Evolutionary conservation across 1,140 invertebrate genomes (phyloP).

Genomic region (Calosoma granatense): DNA sequence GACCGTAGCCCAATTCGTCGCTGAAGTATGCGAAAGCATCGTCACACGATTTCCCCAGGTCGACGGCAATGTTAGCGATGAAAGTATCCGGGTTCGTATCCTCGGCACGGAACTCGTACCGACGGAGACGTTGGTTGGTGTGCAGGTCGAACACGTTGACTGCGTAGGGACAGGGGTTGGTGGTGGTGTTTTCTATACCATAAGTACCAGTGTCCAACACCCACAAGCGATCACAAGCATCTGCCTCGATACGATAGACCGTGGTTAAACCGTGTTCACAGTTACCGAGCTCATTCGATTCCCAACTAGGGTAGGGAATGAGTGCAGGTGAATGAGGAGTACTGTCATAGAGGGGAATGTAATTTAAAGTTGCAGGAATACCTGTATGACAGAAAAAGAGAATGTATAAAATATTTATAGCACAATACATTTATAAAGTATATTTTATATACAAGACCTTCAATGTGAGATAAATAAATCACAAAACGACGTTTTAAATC

Average conservation of each 20-base stretch:
- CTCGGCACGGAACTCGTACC: conserved; percentile 56
- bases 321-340: conserved; percentile 56
- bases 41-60: conserved; percentile 61
- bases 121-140: conserved; percentile 56
- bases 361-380: conserved; percentile 70
- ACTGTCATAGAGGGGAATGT: conserved; percentile 53
- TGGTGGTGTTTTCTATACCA: conserved; percentile 56
- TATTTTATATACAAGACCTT: no score
- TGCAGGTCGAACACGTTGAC: conserved; percentile 65
- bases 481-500: no score
- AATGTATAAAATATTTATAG: no score
- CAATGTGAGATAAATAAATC: no score
- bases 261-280: conserved; percentile 63
- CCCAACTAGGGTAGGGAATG: conserved; percentile 65
- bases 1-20: conserved; percentile 68
- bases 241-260: conserved; percentile 62
- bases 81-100: conserved; percentile 67
- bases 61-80: conserved; percentile 71
- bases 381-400: no score
- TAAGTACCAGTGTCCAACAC: conserved; percentile 71
- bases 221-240: conserved; percentile 68
- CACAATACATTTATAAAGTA: no score
- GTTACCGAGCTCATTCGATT: conserved; percentile 59
- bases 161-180: conserved; percentile 56
- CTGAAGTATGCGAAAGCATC: conserved; percentile 71